Evolutionary conservation across 1,140 invertebrate species (phyloP).

Genomic region (Fopius arisanus): DNA sequence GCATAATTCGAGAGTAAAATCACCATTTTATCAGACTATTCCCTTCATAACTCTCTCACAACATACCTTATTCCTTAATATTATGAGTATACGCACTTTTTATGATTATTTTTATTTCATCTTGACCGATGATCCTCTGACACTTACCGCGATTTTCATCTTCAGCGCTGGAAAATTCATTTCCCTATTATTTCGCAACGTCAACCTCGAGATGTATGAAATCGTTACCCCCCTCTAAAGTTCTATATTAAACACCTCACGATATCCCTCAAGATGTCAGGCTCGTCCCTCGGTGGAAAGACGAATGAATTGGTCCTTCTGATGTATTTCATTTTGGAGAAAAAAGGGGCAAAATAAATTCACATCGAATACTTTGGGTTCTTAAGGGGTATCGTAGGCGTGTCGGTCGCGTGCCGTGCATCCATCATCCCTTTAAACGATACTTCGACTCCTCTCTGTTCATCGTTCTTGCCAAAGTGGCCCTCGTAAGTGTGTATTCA

Average conservation of each 20-base stretch:
- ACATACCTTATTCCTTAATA: too few relatives aligned
- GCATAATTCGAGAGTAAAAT: slow-evolving; percentile 11
- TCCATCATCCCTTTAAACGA: slow-evolving; percentile 63
- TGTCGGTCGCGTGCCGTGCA: slow-evolving; percentile 61
- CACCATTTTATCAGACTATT: slow-evolving; percentile 27
- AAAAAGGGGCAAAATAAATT: neutral
- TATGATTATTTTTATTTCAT: too few relatives aligned
- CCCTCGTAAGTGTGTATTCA: neutral
- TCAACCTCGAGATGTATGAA: slow-evolving; percentile 63
- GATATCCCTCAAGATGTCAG: slow-evolving; percentile 35
- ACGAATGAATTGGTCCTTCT: slow-evolving; percentile 49
- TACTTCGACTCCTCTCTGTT: slow-evolving; percentile 32
- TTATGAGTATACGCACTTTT: too few relatives aligned
- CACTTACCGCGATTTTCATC: slow-evolving; percentile 51
- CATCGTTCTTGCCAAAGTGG: neutral
- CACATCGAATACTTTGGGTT: neutral
- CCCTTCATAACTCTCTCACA: slow-evolving; percentile 16
- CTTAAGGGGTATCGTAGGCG: slow-evolving; percentile 45
- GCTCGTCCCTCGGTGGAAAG: slow-evolving; percentile 22
- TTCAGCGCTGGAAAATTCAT: slow-evolving; percentile 59
- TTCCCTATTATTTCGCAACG: slow-evolving; percentile 65
- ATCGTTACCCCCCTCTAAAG: slow-evolving; percentile 51
- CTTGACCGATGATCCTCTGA: slow-evolving; percentile 3
- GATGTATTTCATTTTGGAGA: slow-evolving; percentile 25
- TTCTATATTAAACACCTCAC: slow-evolving; percentile 36